These are phyloP conservation scores for Nomada flava DNA, from an alignment of 2,888 invertebrate genomes.

Conservation along the genomic window DNA sequence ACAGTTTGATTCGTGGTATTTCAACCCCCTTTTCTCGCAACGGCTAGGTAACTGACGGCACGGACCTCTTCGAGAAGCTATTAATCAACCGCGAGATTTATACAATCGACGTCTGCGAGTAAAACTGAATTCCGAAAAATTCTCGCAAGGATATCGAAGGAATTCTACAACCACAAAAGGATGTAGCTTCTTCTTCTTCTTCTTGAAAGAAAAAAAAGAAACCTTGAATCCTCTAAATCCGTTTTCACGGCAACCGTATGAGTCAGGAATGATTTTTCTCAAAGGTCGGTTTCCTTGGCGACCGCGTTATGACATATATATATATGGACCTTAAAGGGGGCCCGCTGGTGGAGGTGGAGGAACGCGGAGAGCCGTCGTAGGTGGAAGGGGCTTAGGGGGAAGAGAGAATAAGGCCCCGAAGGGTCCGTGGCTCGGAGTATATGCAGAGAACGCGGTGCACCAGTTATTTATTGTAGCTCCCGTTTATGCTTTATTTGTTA, in stretches of 20 bases:
- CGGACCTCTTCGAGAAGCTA: conserved; percentile 74
- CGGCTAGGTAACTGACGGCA: conserved; percentile 23
- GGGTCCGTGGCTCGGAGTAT: conserved; percentile 57
- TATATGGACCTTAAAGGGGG: conserved; percentile 58
- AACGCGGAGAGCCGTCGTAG: conserved; percentile 32
- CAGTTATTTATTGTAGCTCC: conserved; percentile 80
- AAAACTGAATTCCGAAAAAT: too few species aligned
- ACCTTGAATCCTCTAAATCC: conserved; percentile 44
- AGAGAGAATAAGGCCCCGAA: conserved; percentile 56
- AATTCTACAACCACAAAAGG: too few species aligned
- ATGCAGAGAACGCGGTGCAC: conserved; percentile 68
- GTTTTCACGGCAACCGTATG: conserved; percentile 55
- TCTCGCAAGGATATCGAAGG: too few species aligned
- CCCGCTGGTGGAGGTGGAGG: conserved; percentile 47
- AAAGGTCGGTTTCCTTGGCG: conserved; percentile 38
- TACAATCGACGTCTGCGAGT: too few species aligned
- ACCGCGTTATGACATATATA: conserved; percentile 49
- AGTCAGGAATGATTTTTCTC: conserved; percentile 58
- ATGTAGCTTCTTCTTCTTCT: too few species aligned
- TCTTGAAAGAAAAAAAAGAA: not conserved
- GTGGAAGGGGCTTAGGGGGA: conserved; percentile 1
- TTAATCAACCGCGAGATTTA: conserved; percentile 79
- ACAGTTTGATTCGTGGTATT: conserved; percentile 73
- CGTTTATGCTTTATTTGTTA: conserved; percentile 79
- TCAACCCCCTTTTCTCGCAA: conserved; percentile 40